Evolutionary conservation across 2,113 vertebrate genomes (phyloP).

Genomic region (Spheniscus mendiculus): DNA sequence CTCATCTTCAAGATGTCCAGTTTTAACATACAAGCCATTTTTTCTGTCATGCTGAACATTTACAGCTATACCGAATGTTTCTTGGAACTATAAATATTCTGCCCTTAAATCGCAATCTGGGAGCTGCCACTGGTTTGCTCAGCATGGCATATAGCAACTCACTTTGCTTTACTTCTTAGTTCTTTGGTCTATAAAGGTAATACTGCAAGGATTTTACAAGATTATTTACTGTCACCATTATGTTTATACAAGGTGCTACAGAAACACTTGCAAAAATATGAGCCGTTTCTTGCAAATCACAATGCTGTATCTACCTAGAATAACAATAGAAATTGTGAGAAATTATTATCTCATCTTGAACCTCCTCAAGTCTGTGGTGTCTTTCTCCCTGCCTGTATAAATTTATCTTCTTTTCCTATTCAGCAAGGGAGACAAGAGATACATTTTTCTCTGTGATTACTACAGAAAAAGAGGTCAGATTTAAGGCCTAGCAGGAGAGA

Average conservation of each 20-base stretch:
- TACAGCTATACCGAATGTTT: background rate
- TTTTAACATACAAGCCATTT: background rate
- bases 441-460: background rate
- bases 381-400: background rate
- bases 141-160: background rate
- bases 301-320: background rate
- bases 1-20: background rate
- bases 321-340: background rate
- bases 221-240: background rate
- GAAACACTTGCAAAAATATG: background rate
- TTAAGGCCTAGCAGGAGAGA: background rate
- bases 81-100: background rate
- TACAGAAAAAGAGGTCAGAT: background rate
- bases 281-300: background rate
- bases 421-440: background rate
- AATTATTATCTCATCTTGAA: background rate
- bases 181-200: background rate
- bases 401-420: background rate
- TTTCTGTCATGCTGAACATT: background rate
- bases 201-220: background rate
- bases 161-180: background rate
- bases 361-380: background rate
- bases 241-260: background rate
- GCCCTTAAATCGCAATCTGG: background rate
- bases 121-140: background rate